Percentiles rank a stretch among this genome's conserved stretches.
Conservation (phyloP, 2,113 vertebrate species). For the Colius striatus region DNA sequence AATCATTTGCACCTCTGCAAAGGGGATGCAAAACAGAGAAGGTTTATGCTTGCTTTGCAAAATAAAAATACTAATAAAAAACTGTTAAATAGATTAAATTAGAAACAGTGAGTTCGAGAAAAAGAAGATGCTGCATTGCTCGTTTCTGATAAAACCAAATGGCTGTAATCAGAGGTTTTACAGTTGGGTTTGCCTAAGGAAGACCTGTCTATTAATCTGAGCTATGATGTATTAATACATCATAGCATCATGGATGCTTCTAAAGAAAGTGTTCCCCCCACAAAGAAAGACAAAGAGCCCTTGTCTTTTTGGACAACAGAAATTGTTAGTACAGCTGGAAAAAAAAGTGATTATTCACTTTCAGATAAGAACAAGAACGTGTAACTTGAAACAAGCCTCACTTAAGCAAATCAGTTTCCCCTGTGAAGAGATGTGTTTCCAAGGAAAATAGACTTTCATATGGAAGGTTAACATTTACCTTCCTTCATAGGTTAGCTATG, state of each 20-base stretch:
- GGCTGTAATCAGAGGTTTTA: background rate
- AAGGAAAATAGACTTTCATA: background rate
- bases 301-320: background rate
- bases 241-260: background rate
- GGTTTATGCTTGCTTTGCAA: background rate
- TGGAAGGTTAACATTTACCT: background rate
- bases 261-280: background rate
- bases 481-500: background rate
- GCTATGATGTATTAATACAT: too few species aligned
- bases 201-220: background rate
- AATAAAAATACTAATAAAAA: background rate
- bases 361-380: background rate
- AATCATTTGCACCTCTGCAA: background rate
- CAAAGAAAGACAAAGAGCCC: background rate
- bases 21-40: background rate
- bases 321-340: background rate
- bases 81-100: background rate
- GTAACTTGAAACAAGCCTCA: background rate
- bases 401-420: background rate
- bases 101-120: background rate
- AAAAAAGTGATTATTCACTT: background rate
- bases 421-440: background rate
- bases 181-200: background rate
- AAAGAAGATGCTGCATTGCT: background rate
- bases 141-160: background rate